A percentile compares a stretch with the other conserved stretches of the same genome.
These are phyloP conservation scores for Amphimallon solstitiale DNA, from an alignment of 2,888 invertebrate species.

Conservation along the genomic window DNA sequence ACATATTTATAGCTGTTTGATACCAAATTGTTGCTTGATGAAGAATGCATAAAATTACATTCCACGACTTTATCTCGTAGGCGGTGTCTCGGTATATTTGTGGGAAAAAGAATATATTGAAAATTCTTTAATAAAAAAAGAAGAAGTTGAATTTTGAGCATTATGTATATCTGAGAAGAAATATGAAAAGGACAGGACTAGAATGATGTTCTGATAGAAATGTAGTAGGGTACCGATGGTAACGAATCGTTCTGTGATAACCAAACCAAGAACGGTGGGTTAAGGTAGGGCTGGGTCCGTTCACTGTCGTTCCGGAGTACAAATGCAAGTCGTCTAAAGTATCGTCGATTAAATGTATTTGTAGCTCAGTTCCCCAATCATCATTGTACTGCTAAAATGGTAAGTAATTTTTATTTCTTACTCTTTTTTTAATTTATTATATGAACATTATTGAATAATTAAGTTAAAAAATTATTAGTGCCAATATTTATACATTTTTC, in stretches of 20 bases:
- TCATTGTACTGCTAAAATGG: conserved; percentile 11
- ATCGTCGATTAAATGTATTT: not conserved
- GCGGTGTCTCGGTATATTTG: too few relatives aligned
- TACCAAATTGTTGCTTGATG: too few relatives aligned
- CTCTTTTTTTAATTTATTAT: not conserved
- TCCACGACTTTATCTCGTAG: too few relatives aligned
- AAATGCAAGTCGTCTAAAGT: conserved; percentile 22
- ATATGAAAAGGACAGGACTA: too few relatives aligned
- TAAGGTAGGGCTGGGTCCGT: conserved; percentile 24
- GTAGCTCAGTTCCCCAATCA: conserved; percentile 18
- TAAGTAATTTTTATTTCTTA: not conserved
- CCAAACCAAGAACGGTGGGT: not conserved
- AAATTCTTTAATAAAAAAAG: too few relatives aligned
- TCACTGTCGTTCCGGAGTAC: conserved; percentile 18
- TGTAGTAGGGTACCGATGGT: not conserved
- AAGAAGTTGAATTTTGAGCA: too few relatives aligned
- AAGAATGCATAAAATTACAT: too few relatives aligned
- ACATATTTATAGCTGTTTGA: too few relatives aligned
- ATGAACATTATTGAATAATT: not conserved
- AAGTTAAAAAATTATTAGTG: not conserved
- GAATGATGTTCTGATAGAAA: too few relatives aligned
- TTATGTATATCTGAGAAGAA: too few relatives aligned
- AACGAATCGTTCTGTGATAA: not conserved
- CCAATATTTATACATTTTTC: too few relatives aligned
- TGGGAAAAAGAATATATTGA: too few relatives aligned